Conservation (phyloP, 2,797 vertebrate genomes). For the Oreochromis mossambicus region DNA sequence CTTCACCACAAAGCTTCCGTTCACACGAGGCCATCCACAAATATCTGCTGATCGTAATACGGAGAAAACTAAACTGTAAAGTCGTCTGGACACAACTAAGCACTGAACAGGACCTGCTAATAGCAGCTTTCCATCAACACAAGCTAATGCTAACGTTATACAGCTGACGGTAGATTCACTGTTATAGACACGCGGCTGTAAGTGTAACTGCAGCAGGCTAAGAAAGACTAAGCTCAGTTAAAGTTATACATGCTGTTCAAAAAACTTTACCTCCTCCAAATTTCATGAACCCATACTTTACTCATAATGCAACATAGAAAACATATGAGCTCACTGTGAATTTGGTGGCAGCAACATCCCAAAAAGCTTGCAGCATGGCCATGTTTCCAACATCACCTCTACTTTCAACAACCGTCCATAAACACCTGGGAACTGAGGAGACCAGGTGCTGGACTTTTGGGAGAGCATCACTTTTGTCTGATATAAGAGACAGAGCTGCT, state of each 20-base stretch:
- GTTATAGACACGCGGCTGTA: rapidly evolving
- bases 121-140: rapidly evolving
- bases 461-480: not conserved
- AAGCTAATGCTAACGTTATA: rapidly evolving
- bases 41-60: not conserved
- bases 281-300: not conserved
- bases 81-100: rapidly evolving
- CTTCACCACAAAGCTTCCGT: not conserved
- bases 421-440: not conserved
- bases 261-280: rapidly evolving
- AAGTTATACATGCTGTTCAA: not conserved
- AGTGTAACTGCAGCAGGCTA: not conserved
- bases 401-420: rapidly evolving
- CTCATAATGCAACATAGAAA: rapidly evolving
- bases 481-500: not conserved
- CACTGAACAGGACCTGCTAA: not conserved
- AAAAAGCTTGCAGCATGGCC: not conserved
- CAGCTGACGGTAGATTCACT: not conserved
- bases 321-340: rapidly evolving
- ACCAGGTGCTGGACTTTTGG: rapidly evolving
- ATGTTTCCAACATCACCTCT: not conserved
- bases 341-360: not conserved
- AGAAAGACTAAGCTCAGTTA: not conserved
- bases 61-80: not conserved
- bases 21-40: not conserved